Base-by-base conservation (phyloP, 2,888 invertebrate species). In the Cosmopolites sordidus region DNA sequence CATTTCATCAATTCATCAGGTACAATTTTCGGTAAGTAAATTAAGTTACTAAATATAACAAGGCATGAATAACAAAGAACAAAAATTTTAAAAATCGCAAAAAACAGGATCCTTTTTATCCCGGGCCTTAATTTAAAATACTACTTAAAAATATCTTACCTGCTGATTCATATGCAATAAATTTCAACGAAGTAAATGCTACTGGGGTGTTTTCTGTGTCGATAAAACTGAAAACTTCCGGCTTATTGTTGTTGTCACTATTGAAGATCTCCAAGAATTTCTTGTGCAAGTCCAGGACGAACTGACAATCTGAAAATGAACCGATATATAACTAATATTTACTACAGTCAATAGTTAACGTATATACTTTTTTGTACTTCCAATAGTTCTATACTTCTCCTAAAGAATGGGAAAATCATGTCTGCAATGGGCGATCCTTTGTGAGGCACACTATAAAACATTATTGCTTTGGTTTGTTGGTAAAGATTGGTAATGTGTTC, bases 401-500 rank as follows among this genome's bases (percentile, higher is more conserved):
- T 77, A 0, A 91, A 77, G 43, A 91, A 76, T 1, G 87, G 87
- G 0, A 86, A 79, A 64, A 84, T 85, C 56, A 86, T 82, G 61
- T 84, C 83, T 0, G 89, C 91, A 45, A 92, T 76, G 16, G 84
- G 80, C 0, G 92, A 89, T 1, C 93, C 93, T 12, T 82, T 79
- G 73, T 93, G 92, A 0, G 93, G 93, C 5, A 91, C 91, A 38
- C 91, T 89, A 73, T 89, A 92, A 74, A 92, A 91, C 75, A 92
- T 81, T 57, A 88, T 83, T 0, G 83, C 85, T 3, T 76, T 76
- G 5, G 84, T 83, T 18, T 76, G 75, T 0, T 69, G 62, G 76
- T 81, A 84, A 0, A 86, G 70, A 1, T 75, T 73, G 4, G 68
- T 68, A 46, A 75, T 68, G 40, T 74, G 69, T 5, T 72, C 66